Evolutionary conservation across 2,113 vertebrate genomes (phyloP), one percentile per base, ranked within the genome.

Genomic region (Peromyscus leucopus): DNA sequence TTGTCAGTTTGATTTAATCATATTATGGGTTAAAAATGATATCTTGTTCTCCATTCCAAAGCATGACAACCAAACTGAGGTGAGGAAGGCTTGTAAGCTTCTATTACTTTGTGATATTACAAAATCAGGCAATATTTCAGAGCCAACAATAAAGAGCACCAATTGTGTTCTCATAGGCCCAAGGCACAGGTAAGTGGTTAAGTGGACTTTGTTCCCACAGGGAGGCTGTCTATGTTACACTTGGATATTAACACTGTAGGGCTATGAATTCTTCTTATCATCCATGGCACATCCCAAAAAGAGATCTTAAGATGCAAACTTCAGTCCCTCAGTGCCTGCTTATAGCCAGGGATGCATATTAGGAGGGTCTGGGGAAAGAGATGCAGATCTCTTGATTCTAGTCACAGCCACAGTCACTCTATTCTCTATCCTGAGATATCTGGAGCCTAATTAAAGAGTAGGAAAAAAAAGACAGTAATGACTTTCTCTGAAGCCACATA

Each of bases 1-100:
- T 84, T 95, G 92, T 94, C 92, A 90, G 51, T 63, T 96, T 90
- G 51, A 94, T 94, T 93, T 90, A 94, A 92, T 93, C 71, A 72
- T 90, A 69, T 48, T 55, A 85, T 13, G 1, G 4, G 21, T 28
- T 94, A 78, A 87, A 97, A 95, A 93, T 88, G 75, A 65, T 1
- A 80, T 28, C 72, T 94, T 93, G 24, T 59, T 92, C 76, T 94
- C 57, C 63, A 82, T 82, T 94, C 8, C 74, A 82, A 96, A 90
- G 59, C 24, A 80, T 61, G 39, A n/a, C 28, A 33, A 76, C 33
- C 59, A 31, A 61, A 67, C 57, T 91, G 22, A 7, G 39, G 33
- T 8, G 24, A 88, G 86, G 39, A 36, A 85, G 74, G 48, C 12
- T 79, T 92, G 15, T 65, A 42, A 65, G 57, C 2, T 28, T 92